Conservation (phyloP, 2,113 vertebrate genomes). For the Fukomys damarensis region DNA sequence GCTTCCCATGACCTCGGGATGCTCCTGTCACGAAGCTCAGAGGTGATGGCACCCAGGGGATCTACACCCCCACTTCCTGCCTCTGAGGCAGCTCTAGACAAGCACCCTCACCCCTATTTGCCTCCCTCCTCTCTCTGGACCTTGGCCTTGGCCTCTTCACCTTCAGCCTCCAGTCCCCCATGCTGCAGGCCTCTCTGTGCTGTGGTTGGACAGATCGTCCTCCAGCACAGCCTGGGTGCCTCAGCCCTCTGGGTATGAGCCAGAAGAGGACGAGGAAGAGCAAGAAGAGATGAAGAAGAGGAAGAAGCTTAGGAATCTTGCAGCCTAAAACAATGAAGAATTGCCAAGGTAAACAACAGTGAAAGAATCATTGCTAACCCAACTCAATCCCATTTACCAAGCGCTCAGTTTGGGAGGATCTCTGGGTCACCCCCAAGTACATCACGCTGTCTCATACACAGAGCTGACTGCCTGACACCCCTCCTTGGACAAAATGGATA, state of each 20-base stretch:
- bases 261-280: background rate
- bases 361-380: background rate
- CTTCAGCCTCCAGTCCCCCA: background rate
- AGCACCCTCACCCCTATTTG: no score
- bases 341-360: background rate
- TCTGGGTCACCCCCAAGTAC: background rate
- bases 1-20: background rate
- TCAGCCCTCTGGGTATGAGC: background rate
- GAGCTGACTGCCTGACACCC: background rate
- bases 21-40: background rate
- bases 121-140: background rate
- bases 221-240: background rate
- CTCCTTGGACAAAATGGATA: background rate
- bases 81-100: background rate
- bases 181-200: no score
- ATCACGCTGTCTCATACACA: no score
- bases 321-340: background rate
- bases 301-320: no score
- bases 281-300: no score
- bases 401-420: background rate
- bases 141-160: background rate
- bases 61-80: background rate
- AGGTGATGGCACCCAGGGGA: background rate
- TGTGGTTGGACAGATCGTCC: no score
- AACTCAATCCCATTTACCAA: rapidly evolving